Percentiles rank a stretch among this genome's conserved stretches.
Conservation (phyloP, 2,888 invertebrate species). For the Epirrhoe tristata region DNA sequence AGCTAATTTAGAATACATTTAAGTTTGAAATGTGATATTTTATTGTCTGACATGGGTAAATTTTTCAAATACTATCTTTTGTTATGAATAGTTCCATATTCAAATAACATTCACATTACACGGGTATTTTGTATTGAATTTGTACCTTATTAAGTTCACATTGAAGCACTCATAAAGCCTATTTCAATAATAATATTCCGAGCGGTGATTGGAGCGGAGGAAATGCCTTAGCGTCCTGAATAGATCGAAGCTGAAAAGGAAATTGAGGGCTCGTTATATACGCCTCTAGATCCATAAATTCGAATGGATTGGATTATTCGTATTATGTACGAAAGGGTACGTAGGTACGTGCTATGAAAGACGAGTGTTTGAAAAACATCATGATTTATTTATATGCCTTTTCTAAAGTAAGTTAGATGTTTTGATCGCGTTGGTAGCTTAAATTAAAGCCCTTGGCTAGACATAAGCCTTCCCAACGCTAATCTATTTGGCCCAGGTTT, state of each 20-base stretch:
- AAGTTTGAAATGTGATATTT: no score
- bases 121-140: background rate
- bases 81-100: no score
- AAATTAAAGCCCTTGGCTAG: no score
- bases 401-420: background rate
- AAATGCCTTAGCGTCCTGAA: conserved; percentile 76
- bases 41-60: no score
- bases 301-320: conserved; percentile 57
- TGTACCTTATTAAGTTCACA: conserved; percentile 4
- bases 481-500: no score
- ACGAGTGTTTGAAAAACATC: conserved; percentile 9
- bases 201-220: conserved; percentile 71
- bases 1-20: no score
- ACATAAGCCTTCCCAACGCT: no score
- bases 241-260: conserved; percentile 77
- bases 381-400: background rate
- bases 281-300: conserved; percentile 73
- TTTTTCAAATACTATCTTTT: no score
- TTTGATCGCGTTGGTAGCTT: no score
- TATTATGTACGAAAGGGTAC: conserved; percentile 36
- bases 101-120: background rate
- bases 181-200: conserved; percentile 57
- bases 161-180: conserved; percentile 15
- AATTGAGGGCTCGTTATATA: conserved; percentile 80
- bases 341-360: conserved; percentile 21